phyloP scores from a whole-genome alignment of 2,113 vertebrate species.

The Sinocyclocheilus anshuiensis region DNA sequence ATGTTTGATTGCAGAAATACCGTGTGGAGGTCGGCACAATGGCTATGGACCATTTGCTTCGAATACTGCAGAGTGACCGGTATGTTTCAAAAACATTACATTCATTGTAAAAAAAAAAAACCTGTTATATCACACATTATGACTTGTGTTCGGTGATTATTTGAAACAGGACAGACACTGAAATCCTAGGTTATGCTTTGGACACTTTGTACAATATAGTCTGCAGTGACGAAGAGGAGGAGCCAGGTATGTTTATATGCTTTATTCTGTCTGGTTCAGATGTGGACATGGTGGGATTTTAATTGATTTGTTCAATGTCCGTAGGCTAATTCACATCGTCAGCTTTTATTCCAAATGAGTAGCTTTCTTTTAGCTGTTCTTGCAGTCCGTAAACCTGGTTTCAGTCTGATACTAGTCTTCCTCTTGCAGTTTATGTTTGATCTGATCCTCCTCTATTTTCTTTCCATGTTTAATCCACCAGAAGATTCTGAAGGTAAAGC shows the following conservation, averaged over 20 bases:
- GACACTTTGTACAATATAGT: conserved; percentile 96
- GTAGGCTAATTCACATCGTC: too few relatives aligned
- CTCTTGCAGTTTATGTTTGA: conserved; percentile 47
- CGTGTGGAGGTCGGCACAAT: conserved; percentile 93
- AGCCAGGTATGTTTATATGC: conserved; percentile 82
- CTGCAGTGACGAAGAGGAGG: conserved; percentile 94
- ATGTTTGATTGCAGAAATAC: conserved; percentile 82
- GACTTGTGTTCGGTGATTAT: not conserved
- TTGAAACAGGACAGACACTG: conserved; percentile 87
- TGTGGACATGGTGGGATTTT: not conserved
- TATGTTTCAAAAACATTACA: conserved; percentile 57
- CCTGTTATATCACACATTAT: not conserved
- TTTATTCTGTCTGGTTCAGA: not conserved
- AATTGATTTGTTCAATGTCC: not conserved
- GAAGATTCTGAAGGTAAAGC: conserved; percentile 98
- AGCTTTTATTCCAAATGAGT: not conserved
- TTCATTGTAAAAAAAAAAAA: not conserved
- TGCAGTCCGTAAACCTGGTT: not conserved
- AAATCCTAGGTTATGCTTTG: conserved; percentile 98
- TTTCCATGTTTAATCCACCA: conserved; percentile 84
- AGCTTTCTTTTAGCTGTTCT: not conserved
- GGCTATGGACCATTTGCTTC: conserved; percentile 92
- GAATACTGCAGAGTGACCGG: conserved; percentile 94
- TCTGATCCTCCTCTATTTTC: conserved; percentile 76
- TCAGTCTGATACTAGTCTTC: not conserved